Evolutionary conservation across 2,113 vertebrate species (phyloP), one percentile per base, ranked within the genome.

Genomic region (Syngnathus typhle): DNA sequence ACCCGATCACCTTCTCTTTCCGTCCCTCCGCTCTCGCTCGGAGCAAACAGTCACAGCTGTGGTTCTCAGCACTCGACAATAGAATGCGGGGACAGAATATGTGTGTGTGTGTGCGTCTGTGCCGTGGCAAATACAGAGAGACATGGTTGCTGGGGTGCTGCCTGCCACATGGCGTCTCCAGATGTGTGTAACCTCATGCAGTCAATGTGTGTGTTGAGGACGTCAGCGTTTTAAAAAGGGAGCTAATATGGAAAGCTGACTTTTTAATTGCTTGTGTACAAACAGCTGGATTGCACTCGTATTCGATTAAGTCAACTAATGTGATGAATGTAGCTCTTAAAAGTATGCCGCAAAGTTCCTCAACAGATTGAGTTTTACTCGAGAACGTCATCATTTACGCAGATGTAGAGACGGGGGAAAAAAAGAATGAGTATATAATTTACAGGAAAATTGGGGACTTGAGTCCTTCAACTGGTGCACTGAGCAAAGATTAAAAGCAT

Each of bases 21-120:
- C 16, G 36, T 54, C 90, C 89, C 67, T 52, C 46, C 1, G 74
- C 69, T 64, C 52, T 69, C 89, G 92, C 91, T 87, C 39, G 44
- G 51, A 89, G 88, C 91, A 91, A 92, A 94, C 90, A 90, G 88
- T 90, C 91, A 70, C 84, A 86, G 82, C 84, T 84, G 84, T 65
- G 80, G 67, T 70, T 72, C 75, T 64, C 65, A 13, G 49, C 66
- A 64, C 68, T 71, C 56, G 52, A 63, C 49, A 69, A 52, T 67
- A 51, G 70, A 64, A 74, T 59, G 63, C 73, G 55, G 73, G 19
- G 54, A 68, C 65, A 66, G 52, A 8, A 63, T 70, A n/a, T 66
- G 49, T 55, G 23, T 61, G 64, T 58, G 56, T 65, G 59, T 63
- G 66, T 56, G 49, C 58, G 60, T 58, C 60, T 73, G 71, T 65